phyloP scores from a whole-genome alignment of 2,113 vertebrate genomes.

The Lipotes vexillifer region DNA sequence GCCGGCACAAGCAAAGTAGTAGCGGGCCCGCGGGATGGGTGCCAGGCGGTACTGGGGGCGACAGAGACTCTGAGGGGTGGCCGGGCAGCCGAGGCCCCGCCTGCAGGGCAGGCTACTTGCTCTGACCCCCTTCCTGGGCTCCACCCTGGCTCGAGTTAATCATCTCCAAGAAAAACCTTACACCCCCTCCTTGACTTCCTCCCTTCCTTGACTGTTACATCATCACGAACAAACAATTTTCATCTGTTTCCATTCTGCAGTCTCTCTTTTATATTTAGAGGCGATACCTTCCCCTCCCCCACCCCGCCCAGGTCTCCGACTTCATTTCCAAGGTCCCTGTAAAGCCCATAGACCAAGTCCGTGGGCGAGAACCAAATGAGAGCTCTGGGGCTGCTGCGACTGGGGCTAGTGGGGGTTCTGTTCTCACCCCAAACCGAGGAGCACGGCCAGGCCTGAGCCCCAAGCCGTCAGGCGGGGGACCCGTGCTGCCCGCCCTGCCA shows the following conservation, averaged over 20 bases:
- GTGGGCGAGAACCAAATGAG: fast-evolving
- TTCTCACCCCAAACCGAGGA: background rate
- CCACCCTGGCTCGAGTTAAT: fast-evolving
- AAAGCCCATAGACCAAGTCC: background rate
- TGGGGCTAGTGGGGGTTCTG: fast-evolving
- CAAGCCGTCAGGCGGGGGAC: fast-evolving
- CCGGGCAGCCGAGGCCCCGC: fast-evolving
- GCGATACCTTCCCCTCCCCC: background rate
- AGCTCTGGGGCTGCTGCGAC: background rate
- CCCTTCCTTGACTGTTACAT: background rate
- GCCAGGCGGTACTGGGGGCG: conserved; percentile 89
- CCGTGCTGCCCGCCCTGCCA: fast-evolving
- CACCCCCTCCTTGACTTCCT: background rate
- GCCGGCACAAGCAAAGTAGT: conserved; percentile 89
- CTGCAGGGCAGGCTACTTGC: background rate
- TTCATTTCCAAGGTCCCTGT: background rate
- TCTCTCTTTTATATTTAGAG: background rate
- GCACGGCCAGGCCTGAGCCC: background rate
- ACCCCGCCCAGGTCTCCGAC: fast-evolving
- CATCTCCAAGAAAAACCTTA: background rate
- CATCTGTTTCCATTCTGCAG: fast-evolving
- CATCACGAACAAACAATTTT: too few relatives aligned
- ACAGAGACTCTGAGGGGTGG: background rate
- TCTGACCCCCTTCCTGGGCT: background rate
- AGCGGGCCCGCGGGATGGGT: conserved; percentile 88